These are phyloP conservation scores for Rhineura floridana DNA, from an alignment of 2,113 vertebrate genomes.

Conservation along the genomic window DNA sequence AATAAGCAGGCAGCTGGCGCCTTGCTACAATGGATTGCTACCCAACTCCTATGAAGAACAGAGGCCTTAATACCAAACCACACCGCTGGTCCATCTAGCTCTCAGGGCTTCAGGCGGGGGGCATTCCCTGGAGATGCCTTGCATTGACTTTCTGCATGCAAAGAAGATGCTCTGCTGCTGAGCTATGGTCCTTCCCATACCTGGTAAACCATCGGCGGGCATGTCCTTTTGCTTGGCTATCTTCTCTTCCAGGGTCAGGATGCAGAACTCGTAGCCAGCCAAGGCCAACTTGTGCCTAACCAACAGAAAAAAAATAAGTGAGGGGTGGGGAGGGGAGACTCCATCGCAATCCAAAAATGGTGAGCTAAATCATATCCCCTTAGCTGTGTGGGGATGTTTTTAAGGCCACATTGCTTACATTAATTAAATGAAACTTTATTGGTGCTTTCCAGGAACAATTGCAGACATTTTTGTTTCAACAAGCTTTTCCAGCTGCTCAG, in stretches of 20 bases:
- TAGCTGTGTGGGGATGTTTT: background rate
- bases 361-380: background rate
- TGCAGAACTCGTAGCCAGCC: constrained; percentile 92
- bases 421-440: too few relatives aligned
- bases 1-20: background rate
- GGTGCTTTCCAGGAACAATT: too few relatives aligned
- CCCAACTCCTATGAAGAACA: background rate
- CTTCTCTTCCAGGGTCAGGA: constrained; percentile 89
- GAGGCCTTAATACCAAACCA: too few relatives aligned
- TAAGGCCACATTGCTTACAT: too few relatives aligned
- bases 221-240: constrained; percentile 79
- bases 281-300: constrained; percentile 86
- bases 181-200: constrained; percentile 67
- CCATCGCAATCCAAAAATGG: background rate
- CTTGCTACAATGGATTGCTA: background rate
- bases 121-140: too few relatives aligned
- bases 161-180: too few relatives aligned
- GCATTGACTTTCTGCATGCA: background rate
- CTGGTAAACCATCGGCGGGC: constrained; percentile 77
- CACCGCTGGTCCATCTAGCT: too few relatives aligned
- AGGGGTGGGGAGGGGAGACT: background rate
- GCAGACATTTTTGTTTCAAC: too few relatives aligned
- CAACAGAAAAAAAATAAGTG: constrained; percentile 1
- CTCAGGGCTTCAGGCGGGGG: too few relatives aligned
- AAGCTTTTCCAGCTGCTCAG: too few relatives aligned